Evolutionary conservation across 1,140 invertebrate species (phyloP).

Genomic region (Drosophila asahinai): DNA sequence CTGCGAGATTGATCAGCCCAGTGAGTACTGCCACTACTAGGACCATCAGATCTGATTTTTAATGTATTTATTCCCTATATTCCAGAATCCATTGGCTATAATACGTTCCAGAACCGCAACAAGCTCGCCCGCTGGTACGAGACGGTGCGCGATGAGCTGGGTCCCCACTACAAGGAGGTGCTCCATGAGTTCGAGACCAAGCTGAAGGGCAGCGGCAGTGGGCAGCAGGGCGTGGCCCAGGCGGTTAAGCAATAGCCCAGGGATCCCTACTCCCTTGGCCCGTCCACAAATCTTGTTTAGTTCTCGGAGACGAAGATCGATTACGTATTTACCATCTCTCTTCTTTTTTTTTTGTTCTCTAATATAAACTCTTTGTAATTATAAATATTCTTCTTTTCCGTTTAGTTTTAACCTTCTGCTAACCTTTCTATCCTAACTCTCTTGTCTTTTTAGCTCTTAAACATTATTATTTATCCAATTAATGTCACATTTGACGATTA

Average conservation of each 20-base stretch:
- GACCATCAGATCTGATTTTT: not conserved
- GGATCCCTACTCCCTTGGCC: constrained; percentile 9
- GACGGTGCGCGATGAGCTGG: constrained; percentile 86
- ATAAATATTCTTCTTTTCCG: constrained; percentile 7
- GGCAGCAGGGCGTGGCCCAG: constrained; percentile 60
- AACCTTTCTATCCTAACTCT: not conserved
- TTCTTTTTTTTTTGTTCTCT: constrained; percentile 16
- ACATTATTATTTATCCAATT: constrained; percentile 5
- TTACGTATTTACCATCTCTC: constrained; percentile 1
- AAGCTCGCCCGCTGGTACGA: constrained; percentile 88
- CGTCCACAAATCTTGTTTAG: constrained; percentile 35
- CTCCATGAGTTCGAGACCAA: constrained; percentile 71
- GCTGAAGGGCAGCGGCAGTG: constrained; percentile 56
- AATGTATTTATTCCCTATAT: not conserved
- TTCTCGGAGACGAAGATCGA: constrained; percentile 10
- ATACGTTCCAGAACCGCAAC: constrained; percentile 87
- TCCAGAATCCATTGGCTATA: constrained; percentile 87
- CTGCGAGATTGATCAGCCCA: constrained; percentile 94
- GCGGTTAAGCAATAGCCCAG: constrained; percentile 55
- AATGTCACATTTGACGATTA: not conserved
- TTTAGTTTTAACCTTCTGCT: not conserved
- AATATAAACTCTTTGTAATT: constrained; percentile 27
- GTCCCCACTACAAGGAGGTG: constrained; percentile 83
- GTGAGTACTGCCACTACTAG: constrained; percentile 78
- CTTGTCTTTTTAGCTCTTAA: not conserved